Evolutionary conservation across 2,113 vertebrate genomes (phyloP).

Genomic region (Reinhardtius hippoglossoides): DNA sequence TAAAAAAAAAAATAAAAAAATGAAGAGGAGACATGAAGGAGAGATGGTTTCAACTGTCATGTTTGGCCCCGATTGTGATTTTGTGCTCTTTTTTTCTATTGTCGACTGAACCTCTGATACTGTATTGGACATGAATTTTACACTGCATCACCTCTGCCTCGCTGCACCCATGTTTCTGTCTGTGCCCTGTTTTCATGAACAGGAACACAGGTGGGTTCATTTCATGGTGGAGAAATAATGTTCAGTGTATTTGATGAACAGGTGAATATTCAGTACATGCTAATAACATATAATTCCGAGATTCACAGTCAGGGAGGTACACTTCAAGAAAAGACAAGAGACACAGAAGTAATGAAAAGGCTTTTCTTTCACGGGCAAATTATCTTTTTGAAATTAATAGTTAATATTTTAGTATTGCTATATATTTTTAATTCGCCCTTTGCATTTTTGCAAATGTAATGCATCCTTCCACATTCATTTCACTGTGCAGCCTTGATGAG

Average conservation of each 20-base stretch:
- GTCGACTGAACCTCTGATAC: slow-evolving; percentile 41
- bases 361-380: slow-evolving; percentile 74
- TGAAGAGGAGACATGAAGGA: slow-evolving; percentile 28
- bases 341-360: slow-evolving; percentile 78
- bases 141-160: slow-evolving; percentile 24
- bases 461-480: slow-evolving; percentile 84
- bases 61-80: slow-evolving; percentile 38
- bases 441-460: slow-evolving; percentile 86
- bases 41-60: slow-evolving; percentile 37
- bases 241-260: slow-evolving; percentile 50
- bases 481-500: slow-evolving; percentile 82
- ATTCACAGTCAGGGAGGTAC: slow-evolving; percentile 46
- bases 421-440: slow-evolving; percentile 86
- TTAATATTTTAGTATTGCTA: slow-evolving; percentile 86
- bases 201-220: slow-evolving; percentile 22
- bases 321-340: slow-evolving; percentile 27
- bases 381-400: slow-evolving; percentile 83
- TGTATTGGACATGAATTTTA: slow-evolving; percentile 39
- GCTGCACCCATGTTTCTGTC: slow-evolving; percentile 24
- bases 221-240: slow-evolving; percentile 14
- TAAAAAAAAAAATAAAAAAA: slow-evolving; percentile 54
- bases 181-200: slow-evolving; percentile 28
- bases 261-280: slow-evolving; percentile 52
- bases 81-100: slow-evolving; percentile 12
- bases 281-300: slow-evolving; percentile 67